phyloP scores from a whole-genome alignment of 2,888 invertebrate species.

The Latrodectus hesperus region DNA sequence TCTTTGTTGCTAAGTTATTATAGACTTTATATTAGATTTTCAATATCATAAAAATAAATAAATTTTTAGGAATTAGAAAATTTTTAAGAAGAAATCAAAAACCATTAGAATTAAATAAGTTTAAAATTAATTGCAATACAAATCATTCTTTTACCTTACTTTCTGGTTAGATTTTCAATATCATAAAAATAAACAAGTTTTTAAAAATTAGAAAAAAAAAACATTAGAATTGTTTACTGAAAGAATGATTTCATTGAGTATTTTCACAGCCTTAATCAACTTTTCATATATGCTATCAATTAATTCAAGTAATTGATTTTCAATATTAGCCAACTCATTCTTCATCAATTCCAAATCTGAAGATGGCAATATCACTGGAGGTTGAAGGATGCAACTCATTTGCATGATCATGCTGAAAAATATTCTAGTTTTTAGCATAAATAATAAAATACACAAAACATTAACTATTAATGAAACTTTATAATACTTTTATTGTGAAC shows the following conservation, averaged over 20 bases:
- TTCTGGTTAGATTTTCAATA: no score
- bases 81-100: no score
- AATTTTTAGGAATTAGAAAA: no score
- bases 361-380: neutral
- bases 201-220: neutral
- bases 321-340: neutral
- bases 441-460: neutral
- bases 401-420: neutral
- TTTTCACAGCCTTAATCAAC: neutral
- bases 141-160: no score
- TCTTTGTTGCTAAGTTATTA: no score
- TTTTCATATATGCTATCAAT: neutral
- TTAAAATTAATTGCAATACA: no score
- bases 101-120: no score
- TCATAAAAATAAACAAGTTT: no score
- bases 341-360: neutral
- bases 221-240: neutral
- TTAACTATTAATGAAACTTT: no score
- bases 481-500: no score
- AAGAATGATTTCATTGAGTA: neutral
- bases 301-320: neutral
- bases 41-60: no score
- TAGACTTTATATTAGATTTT: no score
- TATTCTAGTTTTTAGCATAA: neutral
- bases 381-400: neutral